These are phyloP conservation scores for Cisticola juncidis DNA, from an alignment of 2,113 vertebrate species.

Conservation along the genomic window DNA sequence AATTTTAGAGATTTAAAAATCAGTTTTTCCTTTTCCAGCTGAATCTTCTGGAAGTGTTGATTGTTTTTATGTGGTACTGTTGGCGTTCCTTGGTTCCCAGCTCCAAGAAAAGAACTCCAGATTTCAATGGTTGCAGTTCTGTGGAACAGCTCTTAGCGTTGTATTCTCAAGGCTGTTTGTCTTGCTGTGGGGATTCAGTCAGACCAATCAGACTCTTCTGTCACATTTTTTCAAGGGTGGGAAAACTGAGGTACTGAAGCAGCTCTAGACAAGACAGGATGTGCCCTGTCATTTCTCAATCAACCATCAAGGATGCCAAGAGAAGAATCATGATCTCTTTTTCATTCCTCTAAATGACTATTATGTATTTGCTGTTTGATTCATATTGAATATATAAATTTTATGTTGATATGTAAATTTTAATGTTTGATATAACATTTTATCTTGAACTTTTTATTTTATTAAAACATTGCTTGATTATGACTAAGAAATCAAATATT, in stretches of 20 bases:
- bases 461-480: neutral
- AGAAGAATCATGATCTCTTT: neutral
- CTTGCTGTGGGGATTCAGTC: neutral
- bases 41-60: neutral
- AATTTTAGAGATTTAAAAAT: neutral
- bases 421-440: neutral
- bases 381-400: neutral
- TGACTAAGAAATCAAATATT: neutral
- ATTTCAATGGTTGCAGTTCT: neutral
- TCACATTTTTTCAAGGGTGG: neutral
- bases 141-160: neutral
- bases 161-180: neutral
- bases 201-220: neutral
- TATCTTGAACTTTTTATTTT: neutral
- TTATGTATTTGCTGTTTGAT: neutral
- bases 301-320: neutral
- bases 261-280: neutral
- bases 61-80: neutral
- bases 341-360: neutral
- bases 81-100: neutral
- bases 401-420: neutral
- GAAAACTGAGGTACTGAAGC: neutral
- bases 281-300: neutral
- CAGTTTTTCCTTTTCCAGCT: neutral
- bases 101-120: neutral